phyloP scores from a whole-genome alignment of 2,797 vertebrate genomes.

The Amblyraja radiata region DNA sequence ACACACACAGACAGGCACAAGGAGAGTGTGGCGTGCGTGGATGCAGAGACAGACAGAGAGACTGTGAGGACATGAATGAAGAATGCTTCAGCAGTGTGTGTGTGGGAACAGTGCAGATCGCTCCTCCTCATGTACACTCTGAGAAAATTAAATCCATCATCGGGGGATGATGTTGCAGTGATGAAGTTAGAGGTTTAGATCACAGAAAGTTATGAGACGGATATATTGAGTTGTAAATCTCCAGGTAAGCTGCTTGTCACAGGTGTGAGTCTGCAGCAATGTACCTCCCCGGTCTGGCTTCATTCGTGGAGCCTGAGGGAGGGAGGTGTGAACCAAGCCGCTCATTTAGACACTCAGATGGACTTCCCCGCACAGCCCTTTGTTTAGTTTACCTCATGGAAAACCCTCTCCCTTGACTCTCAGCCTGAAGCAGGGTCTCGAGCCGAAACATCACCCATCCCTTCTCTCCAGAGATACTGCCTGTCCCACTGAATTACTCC shows the following conservation, averaged over 20 bases:
- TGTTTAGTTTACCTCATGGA: no score
- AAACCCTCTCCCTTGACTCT: no score
- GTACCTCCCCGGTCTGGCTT: no score
- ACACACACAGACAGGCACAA: no score
- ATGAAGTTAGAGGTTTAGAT: background rate
- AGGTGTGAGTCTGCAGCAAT: background rate
- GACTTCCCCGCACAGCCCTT: background rate
- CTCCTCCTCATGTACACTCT: background rate
- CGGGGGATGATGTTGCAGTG: background rate
- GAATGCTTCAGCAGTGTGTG: background rate
- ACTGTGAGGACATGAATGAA: background rate
- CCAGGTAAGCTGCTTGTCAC: background rate
- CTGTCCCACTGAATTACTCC: no score
- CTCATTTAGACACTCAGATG: background rate
- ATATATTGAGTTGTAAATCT: background rate
- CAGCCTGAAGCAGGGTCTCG: no score
- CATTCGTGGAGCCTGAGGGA: background rate
- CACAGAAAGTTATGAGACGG: background rate
- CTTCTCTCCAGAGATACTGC: no score
- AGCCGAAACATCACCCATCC: no score
- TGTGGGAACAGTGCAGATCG: background rate
- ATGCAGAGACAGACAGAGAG: no score
- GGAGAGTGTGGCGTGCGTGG: no score
- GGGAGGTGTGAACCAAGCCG: no score
- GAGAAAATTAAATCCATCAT: background rate